Evolutionary conservation across 2,888 invertebrate species (phyloP), one percentile per base, ranked within the genome.

Genomic region (Cataglyphis rosenhaueri): DNA sequence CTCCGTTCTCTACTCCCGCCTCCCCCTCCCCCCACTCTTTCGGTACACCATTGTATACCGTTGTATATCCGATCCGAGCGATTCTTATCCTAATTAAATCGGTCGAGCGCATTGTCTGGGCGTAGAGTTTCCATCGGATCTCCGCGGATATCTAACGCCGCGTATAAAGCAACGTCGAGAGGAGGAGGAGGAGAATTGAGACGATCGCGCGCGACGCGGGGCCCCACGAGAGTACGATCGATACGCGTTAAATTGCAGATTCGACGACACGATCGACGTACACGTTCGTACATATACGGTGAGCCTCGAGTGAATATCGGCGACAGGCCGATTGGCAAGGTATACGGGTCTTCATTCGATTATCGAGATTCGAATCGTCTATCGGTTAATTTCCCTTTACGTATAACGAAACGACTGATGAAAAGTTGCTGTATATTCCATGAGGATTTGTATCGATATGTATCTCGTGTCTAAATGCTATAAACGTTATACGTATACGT

Each of bases 1-100:
- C 85, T 85, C 84, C 82, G 32, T 68, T 64, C 75, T 79, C 78
- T 41, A 41, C 62, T 29, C 61, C 59, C 10, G 32, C 52, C 9
- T 70, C 61, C 10, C 41, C 52, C 9, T 70, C 61, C 12, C n/a
- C 35, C 62, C 18, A 1, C 3, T 25, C 76, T 29, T 18, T 66
- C 62, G 59, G 76, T 52, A 61, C 81, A 83, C 85, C 89, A 91
- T 89, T 91, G 88, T 90, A 85, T 85, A 83, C 83, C 86, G 86
- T 84, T 88, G 88, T 88, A 89, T 88, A 91, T 89, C 88, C 87
- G 92, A 91, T 91, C 89, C 87, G 84, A 83, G 88, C 92, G 90
- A 92, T 93, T 93, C 93, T 93, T 93, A 93, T 93, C 93, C 93
- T 92, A 93, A 93, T 93, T 93, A 93, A 93, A 93, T 90, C 93